Evolutionary conservation across 2,888 invertebrate genomes (phyloP), one percentile per base, ranked within the genome.

Genomic region (Drosophila acutilabella): DNA sequence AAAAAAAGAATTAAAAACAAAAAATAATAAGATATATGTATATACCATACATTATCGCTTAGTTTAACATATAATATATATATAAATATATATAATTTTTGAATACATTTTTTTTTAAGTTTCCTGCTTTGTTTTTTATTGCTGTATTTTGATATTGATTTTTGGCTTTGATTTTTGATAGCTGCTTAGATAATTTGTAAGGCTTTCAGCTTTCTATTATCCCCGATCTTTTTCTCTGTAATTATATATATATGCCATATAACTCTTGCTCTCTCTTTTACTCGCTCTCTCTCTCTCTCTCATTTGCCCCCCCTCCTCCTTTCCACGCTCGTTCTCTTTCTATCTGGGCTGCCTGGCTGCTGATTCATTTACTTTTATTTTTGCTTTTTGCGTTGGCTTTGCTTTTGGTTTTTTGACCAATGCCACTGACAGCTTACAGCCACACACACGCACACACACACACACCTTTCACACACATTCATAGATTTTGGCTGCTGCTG

Each of bases 321-420:
- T 16, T 38, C 36, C 23, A 13, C 30, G 38, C 58, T 48, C 18
- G 18, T 26, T 30, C 30, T 58, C 18, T 50, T 20, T 48, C 30
- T 20, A 42, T 51, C 45, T 64, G 70, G 58, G 60, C 71, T 80
- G 81, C 81, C 71, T 76, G 80, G 81, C 83, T 83, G 80, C 71
- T 83, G 62, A 65, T 67, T 74, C 60, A 60, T 78, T 53, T 33
- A 33, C 7, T 10, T 11, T 26, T 23, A 42, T 62, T 65, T 70
- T 67, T 51, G 51, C 59, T 42, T 74, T 60, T 66, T 65, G 51
- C 45, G 20, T 71, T 69, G 71, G 80, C 83, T 79, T 82, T 62
- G 76, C 81, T 68, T 82, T 84, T 84, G 73, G 51, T 81, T 84
- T 30, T 81, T 81, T 79, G 70, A 66, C 78, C 74, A 76, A 64